phyloP scores from a whole-genome alignment of 2,113 vertebrate genomes.

The Antigone vipio region DNA sequence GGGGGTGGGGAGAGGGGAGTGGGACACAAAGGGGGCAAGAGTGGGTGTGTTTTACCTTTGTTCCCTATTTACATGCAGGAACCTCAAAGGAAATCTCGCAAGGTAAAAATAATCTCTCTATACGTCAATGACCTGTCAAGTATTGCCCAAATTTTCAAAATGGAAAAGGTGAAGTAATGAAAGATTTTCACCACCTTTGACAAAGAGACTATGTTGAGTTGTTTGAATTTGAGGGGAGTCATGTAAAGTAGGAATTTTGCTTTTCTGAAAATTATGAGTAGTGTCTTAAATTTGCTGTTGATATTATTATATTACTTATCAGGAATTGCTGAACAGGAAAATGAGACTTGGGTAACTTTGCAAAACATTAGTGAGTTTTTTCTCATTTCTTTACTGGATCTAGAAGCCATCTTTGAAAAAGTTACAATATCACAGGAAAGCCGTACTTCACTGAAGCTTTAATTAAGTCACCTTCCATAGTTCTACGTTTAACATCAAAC shows the following conservation, averaged over 20 bases:
- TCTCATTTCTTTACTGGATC: neutral
- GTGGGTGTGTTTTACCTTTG: neutral
- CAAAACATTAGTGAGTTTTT: neutral
- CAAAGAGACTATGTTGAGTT: neutral
- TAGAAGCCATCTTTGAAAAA: neutral
- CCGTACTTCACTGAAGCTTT: neutral
- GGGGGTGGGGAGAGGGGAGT: no score
- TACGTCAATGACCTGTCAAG: neutral
- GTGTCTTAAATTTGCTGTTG: neutral
- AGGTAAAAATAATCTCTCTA: neutral
- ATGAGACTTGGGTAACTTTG: neutral
- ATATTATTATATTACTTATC: neutral
- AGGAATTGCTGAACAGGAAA: neutral
- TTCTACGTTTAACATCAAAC: neutral
- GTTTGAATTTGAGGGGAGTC: neutral
- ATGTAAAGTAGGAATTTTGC: neutral
- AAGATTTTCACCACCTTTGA: neutral
- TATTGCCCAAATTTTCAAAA: neutral
- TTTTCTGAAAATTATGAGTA: neutral
- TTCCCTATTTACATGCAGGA: neutral
- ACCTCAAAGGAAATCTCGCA: neutral
- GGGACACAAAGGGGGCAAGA: fast-evolving
- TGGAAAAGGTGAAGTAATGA: neutral
- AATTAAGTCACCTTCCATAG: neutral
- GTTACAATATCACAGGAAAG: neutral